Conservation (phyloP, 2,113 vertebrate genomes). For the Pungitius pungitius region DNA sequence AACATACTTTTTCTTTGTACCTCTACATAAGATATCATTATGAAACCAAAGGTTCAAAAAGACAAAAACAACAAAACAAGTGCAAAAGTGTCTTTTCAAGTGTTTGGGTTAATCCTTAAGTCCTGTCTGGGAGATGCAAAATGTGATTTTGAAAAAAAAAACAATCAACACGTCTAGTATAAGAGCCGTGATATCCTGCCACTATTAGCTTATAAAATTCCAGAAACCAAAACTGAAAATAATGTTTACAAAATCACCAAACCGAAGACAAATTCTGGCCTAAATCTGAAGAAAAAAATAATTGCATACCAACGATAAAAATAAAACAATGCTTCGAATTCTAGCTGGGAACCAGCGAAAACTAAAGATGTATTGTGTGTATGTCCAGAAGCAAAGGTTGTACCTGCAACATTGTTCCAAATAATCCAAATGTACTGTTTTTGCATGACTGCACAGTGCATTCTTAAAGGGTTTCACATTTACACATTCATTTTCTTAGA, state of each 20-base stretch:
- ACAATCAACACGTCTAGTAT: not conserved
- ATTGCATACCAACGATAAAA: not conserved
- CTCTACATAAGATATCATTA: too few species aligned
- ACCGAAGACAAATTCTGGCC: not conserved
- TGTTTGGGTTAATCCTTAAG: too few species aligned
- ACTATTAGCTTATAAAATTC: not conserved
- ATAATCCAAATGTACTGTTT: not conserved
- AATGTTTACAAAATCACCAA: not conserved
- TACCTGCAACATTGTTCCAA: not conserved
- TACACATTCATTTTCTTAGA: not conserved
- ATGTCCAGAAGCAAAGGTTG: not conserved
- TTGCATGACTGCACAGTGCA: not conserved
- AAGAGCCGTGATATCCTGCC: not conserved
- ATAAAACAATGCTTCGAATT: not conserved
- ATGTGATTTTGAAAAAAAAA: too few species aligned
- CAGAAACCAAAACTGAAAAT: not conserved
- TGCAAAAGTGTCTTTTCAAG: too few species aligned
- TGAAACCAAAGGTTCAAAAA: too few species aligned
- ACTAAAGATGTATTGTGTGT: not conserved
- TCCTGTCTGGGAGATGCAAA: not conserved
- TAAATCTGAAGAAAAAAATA: not conserved
- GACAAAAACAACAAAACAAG: too few species aligned
- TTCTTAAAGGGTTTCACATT: not conserved
- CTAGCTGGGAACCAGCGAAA: not conserved
- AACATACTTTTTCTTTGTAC: too few species aligned